Evolutionary conservation across 35 echinoderm and acorn worm genomes (phyloP).

Genomic region (Apostichopus californicus): DNA sequence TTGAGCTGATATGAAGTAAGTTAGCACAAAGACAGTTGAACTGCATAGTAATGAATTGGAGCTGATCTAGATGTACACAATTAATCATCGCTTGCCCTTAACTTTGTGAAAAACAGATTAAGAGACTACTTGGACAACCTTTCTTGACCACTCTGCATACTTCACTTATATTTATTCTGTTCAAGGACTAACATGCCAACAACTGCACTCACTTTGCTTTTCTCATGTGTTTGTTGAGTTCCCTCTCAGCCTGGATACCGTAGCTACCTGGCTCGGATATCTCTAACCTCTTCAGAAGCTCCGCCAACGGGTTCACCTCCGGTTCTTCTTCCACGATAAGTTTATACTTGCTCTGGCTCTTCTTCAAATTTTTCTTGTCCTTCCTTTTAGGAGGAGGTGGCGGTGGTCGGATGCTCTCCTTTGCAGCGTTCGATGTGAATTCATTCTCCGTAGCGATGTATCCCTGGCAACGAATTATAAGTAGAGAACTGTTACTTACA

Average conservation of each 20-base stretch:
- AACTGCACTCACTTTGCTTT: constrained; percentile 61
- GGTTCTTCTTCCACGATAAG: constrained; percentile 16
- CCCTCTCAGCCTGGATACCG: constrained; percentile 85
- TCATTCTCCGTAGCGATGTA: constrained; percentile 73
- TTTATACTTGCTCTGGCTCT: constrained; percentile 25
- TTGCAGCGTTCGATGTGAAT: constrained; percentile 85
- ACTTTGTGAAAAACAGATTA: too few relatives aligned
- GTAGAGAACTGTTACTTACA: too few relatives aligned
- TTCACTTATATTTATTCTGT: too few relatives aligned
- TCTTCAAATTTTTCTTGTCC: constrained; percentile 63
- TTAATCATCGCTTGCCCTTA: too few relatives aligned
- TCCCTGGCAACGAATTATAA: constrained; percentile 56
- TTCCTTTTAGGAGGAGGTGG: constrained; percentile 65
- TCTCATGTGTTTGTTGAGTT: constrained; percentile 63
- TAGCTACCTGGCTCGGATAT: constrained; percentile 76
- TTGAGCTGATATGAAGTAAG: too few relatives aligned
- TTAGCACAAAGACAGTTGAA: too few relatives aligned
- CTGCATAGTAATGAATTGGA: too few relatives aligned
- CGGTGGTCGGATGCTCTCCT: constrained; percentile 70
- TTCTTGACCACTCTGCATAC: too few relatives aligned
- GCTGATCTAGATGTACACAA: too few relatives aligned
- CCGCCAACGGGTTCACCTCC: constrained; percentile 65
- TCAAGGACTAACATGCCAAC: too few relatives aligned
- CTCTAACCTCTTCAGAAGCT: constrained; percentile 80
- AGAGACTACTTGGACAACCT: too few relatives aligned